phyloP scores from a whole-genome alignment of 2,888 invertebrate species.

The Germaria angustata region DNA sequence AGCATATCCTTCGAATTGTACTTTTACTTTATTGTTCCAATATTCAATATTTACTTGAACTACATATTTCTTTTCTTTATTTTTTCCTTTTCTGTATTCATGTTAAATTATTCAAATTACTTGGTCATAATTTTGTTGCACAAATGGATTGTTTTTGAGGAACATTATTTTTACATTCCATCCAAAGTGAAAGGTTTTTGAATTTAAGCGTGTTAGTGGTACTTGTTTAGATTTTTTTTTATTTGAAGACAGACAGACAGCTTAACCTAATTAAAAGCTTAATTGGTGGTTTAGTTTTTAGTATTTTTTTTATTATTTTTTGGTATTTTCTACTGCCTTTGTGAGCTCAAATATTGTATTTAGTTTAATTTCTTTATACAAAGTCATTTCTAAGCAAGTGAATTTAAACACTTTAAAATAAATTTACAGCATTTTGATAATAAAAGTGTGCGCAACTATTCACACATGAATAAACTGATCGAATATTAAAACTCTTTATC shows the following conservation, averaged over 20 bases:
- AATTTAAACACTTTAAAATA: conserved; percentile 24
- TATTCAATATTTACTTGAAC: neutral
- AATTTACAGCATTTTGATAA: conserved; percentile 22
- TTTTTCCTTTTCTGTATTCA: neutral
- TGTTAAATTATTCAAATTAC: conserved; percentile 38
- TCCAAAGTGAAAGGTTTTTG: conserved; percentile 58
- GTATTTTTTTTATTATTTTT: conserved; percentile 18
- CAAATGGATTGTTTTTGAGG: conserved; percentile 34
- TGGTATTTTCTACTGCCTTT: conserved; percentile 7
- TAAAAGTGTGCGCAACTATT: conserved; percentile 34
- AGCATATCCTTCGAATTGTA: neutral
- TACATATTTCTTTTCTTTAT: too few relatives aligned
- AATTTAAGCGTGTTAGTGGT: conserved; percentile 9
- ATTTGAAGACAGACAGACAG: conserved; percentile 38
- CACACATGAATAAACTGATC: conserved; percentile 46
- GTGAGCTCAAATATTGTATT: neutral
- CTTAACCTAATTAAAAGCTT: conserved; percentile 61
- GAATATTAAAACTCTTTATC: conserved; percentile 34
- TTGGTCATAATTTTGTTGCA: conserved; percentile 44
- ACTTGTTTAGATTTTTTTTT: conserved; percentile 23
- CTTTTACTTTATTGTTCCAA: neutral
- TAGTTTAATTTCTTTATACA: conserved; percentile 18
- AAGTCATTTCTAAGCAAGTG: neutral
- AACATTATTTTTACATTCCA: conserved; percentile 50
- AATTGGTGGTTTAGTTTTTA: conserved; percentile 50